These are phyloP conservation scores for Bombus affinis DNA, from an alignment of 1,140 invertebrate species.

Conservation along the genomic window DNA sequence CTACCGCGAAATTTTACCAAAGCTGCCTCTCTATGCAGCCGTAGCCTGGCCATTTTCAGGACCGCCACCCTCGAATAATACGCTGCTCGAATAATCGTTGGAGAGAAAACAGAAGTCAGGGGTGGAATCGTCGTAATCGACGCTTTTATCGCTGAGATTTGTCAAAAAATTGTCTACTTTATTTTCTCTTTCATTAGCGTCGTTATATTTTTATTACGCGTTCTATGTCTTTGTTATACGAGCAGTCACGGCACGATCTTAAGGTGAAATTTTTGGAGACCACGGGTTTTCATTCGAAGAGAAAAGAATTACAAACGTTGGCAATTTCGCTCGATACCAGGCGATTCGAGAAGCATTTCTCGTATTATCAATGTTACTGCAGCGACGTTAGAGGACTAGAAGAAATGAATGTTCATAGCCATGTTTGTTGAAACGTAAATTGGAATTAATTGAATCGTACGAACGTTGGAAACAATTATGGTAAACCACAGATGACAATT, in stretches of 20 bases:
- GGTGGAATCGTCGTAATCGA: slow-evolving; percentile 33
- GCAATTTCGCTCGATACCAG: slow-evolving; percentile 18
- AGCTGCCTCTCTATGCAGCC: background rate
- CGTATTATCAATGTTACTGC: background rate
- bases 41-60: slow-evolving; percentile 1
- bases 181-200: no score
- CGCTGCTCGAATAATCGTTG: background rate
- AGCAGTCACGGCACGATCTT: no score
- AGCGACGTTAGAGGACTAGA: rapidly evolving
- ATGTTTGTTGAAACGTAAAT: no score
- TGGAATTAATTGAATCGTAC: background rate
- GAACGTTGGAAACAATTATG: no score
- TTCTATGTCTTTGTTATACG: no score
- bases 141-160: slow-evolving; percentile 57
- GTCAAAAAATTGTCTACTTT: background rate
- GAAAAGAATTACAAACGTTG: no score
- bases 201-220: no score
- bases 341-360: background rate
- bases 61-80: background rate
- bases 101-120: no score
- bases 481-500: background rate
- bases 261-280: no score
- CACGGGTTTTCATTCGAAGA: no score
- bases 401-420: background rate
- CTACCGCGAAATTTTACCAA: slow-evolving; percentile 35